Base-by-base conservation (phyloP, 2,113 vertebrate genomes). In the Cacatua alba region DNA sequence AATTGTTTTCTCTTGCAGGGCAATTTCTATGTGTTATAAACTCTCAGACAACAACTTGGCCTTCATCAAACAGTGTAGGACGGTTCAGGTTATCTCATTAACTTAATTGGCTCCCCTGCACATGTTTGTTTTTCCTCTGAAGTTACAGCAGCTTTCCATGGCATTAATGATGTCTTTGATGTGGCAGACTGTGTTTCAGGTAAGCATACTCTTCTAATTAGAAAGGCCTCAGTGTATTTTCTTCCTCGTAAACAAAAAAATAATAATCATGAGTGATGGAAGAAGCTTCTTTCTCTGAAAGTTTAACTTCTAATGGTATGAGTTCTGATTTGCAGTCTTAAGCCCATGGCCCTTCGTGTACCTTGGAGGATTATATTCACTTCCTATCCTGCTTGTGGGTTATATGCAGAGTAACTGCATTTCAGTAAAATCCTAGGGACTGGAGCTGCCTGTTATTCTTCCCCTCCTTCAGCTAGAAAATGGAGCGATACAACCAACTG, bases 91-190 rank as follows among this genome's bases (percentile, higher is more conserved):
- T 98, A 97, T 95, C 95, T 98, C 79, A 95, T 90, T 93, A 97
- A 97, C 76, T 96, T 97, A 84, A 97, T 96, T 44, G 96, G 96
- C 62, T 98, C 94, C 29, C 95, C 91, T 6, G 95, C 92, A 79
- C 95, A 37, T 37, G 83, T 95, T 39, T 62, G 96, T 91, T 98
- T 97, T 93, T 97, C 90, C 67, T 97, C 97, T 39, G 96, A 98
- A 96, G 97, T 97, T 95, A 95, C 92, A 62, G 97, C 94, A 48
- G 77, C 96, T 55, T 86, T 97, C 60, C 31, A 43, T 33, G 97
- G 96, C 48, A 64, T 94, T 62, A 94, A 94, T 52, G 75, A 90
- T 49, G 96, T 92, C 35, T 94, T 97, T 55, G 92, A 97, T 71
- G 96, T 96, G 44, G 94, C 86, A 79, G 96, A 94, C 94, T 97